These are phyloP conservation scores for Cephus nigrinus DNA, from an alignment of 2,888 invertebrate genomes.

Conservation along the genomic window DNA sequence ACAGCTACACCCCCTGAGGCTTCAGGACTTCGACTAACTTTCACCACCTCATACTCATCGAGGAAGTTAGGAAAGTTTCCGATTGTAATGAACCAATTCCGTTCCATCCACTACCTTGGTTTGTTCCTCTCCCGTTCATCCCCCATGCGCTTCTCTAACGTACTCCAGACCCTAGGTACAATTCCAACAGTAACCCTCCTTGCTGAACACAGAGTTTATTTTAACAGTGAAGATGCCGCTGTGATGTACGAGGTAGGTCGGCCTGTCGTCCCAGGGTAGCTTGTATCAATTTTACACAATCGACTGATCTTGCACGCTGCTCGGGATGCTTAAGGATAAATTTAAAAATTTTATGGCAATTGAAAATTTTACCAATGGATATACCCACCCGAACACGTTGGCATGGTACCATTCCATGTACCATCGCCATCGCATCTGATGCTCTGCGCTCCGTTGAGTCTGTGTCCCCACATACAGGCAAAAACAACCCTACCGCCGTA, in stretches of 20 bases:
- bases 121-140: neutral
- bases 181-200: neutral
- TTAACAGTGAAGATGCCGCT: neutral
- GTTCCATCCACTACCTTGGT: neutral
- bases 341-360: neutral
- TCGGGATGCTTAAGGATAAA: neutral
- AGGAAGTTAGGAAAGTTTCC: constrained; percentile 11
- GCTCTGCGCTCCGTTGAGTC: constrained; percentile 79
- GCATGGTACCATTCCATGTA: constrained; percentile 82
- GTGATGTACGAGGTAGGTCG: neutral
- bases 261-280: too few relatives aligned
- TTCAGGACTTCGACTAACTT: constrained; percentile 5
- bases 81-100: constrained; percentile 18
- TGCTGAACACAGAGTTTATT: neutral
- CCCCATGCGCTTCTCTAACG: neutral
- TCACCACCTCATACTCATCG: constrained; percentile 8
- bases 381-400: constrained; percentile 79
- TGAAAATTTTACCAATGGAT: constrained; percentile 19
- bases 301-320: neutral
- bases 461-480: constrained; percentile 86
- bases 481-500: constrained; percentile 85
- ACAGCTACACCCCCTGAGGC: neutral
- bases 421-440: constrained; percentile 85
- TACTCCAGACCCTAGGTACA: neutral
- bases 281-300: neutral